Conservation (phyloP, 2,888 invertebrate species). For the Brachyopa scutellaris region DNA sequence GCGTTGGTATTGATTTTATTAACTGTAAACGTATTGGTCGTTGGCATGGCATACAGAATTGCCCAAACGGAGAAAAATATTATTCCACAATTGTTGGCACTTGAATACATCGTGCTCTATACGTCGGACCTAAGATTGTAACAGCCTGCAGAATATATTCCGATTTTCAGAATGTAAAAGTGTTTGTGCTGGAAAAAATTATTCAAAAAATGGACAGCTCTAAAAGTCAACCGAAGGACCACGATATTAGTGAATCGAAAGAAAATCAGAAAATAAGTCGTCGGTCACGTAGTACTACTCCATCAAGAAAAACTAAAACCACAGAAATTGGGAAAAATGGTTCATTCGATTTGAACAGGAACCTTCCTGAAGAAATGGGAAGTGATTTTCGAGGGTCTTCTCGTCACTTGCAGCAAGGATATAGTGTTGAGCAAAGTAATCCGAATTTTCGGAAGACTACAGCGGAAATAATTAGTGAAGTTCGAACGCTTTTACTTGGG, state of each 20-base stretch:
- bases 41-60: constrained; percentile 79
- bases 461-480: constrained; percentile 91
- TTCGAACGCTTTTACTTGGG: constrained; percentile 84
- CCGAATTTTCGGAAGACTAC: constrained; percentile 85
- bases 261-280: constrained; percentile 29
- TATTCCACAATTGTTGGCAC: constrained; percentile 27
- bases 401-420: background rate
- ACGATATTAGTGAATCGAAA: background rate
- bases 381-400: constrained; percentile 17
- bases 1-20: constrained; percentile 59
- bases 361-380: background rate
- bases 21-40: constrained; percentile 61
- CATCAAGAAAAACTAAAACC: background rate
- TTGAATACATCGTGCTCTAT: constrained; percentile 22
- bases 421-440: constrained; percentile 10
- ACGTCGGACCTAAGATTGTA: constrained; percentile 20
- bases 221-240: constrained; percentile 13
- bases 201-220: constrained; percentile 35
- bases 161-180: background rate
- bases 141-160: background rate
- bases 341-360: constrained; percentile 44
- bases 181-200: background rate
- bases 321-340: constrained; percentile 31
- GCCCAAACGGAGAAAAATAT: constrained; percentile 78
- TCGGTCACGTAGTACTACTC: constrained; percentile 54